These are phyloP conservation scores for Xiphias gladius DNA, from an alignment of 2,113 vertebrate genomes.

Conservation along the genomic window DNA sequence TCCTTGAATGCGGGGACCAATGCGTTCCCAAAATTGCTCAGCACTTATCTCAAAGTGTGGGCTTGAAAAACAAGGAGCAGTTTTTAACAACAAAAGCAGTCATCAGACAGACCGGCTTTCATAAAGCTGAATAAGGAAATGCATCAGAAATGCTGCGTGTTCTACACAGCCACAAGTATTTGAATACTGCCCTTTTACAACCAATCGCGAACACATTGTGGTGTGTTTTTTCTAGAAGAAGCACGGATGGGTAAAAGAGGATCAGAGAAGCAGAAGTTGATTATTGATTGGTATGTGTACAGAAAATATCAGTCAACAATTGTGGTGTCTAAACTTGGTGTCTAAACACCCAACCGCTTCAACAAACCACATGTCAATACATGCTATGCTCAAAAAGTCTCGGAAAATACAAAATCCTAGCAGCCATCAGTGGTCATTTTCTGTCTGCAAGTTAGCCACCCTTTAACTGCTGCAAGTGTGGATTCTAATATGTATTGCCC, in stretches of 20 bases:
- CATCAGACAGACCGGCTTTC: slow-evolving; percentile 37
- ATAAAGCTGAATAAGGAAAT: slow-evolving; percentile 34
- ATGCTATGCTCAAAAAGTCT: not conserved
- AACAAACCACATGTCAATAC: not conserved
- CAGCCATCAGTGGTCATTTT: not conserved
- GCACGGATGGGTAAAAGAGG: not conserved
- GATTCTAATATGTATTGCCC: slow-evolving; percentile 5
- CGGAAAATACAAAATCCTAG: not conserved
- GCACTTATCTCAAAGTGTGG: slow-evolving; percentile 56
- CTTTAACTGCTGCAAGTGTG: not conserved
- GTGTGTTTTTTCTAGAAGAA: not conserved
- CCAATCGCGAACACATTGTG: slow-evolving; percentile 30
- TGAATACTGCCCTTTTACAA: slow-evolving; percentile 35
- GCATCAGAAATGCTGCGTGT: slow-evolving; percentile 18
- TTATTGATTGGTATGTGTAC: slow-evolving; percentile 10
- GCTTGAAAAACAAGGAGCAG: slow-evolving; percentile 38
- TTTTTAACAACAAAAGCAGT: slow-evolving; percentile 47
- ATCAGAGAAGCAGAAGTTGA: slow-evolving; percentile 2
- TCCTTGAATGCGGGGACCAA: slow-evolving; percentile 43
- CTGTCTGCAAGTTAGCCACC: not conserved
- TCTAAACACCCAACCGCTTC: not conserved
- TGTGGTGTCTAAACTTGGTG: not conserved
- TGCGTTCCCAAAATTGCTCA: slow-evolving; percentile 34
- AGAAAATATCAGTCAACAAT: slow-evolving; percentile 25
- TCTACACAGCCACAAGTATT: not conserved